These are phyloP conservation scores for human DNA, from an alignment of 2,113 vertebrate species.

Conservation along the genomic window GRCh38 chr22:30305501-30306000, in stretches of 20 bases:
- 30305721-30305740: constrained; percentile 67
- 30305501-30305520: constrained; percentile 22
- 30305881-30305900: neutral
- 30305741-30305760: constrained; percentile 32
- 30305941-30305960: neutral
- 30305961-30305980: neutral
- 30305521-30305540: neutral
- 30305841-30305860: neutral
- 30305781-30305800: constrained; percentile 11
- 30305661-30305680: constrained; percentile 50
- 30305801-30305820: neutral
- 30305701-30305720: constrained; percentile 67
- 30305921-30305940: constrained; percentile 19
- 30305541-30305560: constrained; percentile 17
- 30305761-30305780: constrained; percentile 42
- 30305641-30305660: neutral
- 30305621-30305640: constrained; percentile 40
- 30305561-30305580: constrained; percentile 26
- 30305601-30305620: neutral
- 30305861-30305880: neutral
- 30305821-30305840: neutral
- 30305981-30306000: constrained; percentile 13
- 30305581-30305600: neutral
- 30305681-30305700: constrained; percentile 63
- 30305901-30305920: neutral